These are phyloP conservation scores for Monodelphis domestica DNA, from an alignment of 2,797 vertebrate genomes.

Conservation along the genomic window DNA sequence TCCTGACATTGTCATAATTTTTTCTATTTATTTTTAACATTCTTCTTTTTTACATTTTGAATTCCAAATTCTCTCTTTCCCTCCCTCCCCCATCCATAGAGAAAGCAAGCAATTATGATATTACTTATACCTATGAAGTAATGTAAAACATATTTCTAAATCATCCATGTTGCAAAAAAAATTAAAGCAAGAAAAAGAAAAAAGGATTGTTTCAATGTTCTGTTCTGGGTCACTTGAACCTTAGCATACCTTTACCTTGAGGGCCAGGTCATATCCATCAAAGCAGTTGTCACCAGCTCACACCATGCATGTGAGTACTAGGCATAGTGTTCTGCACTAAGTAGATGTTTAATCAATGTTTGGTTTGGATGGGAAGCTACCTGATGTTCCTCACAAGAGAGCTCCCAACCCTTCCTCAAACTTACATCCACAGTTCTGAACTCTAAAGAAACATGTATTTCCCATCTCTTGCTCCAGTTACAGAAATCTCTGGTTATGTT, in stretches of 20 bases:
- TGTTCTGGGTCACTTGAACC: conserved; percentile 11
- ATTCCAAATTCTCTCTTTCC: neutral
- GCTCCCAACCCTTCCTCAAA: conserved; percentile 18
- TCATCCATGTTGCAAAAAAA: neutral
- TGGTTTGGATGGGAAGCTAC: neutral
- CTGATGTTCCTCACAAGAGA: conserved; percentile 20
- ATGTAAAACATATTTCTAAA: neutral
- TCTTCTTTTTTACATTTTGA: neutral
- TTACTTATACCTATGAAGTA: neutral
- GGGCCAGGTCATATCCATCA: neutral
- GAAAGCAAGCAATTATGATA: neutral
- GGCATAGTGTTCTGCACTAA: neutral
- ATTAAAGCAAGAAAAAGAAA: neutral
- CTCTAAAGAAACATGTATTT: conserved; percentile 22
- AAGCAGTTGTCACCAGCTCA: neutral
- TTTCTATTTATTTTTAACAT: neutral
- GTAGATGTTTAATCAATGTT: conserved; percentile 5
- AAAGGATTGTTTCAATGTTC: conserved; percentile 27
- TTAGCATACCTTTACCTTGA: neutral
- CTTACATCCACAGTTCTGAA: conserved; percentile 43
- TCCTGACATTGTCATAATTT: neutral
- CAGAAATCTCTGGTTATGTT: neutral
- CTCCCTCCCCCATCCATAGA: neutral
- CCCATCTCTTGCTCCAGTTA: neutral
- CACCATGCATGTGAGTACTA: neutral